Conservation (phyloP, 2,888 invertebrate genomes). For the Sceliomorpha sp. region DNA sequence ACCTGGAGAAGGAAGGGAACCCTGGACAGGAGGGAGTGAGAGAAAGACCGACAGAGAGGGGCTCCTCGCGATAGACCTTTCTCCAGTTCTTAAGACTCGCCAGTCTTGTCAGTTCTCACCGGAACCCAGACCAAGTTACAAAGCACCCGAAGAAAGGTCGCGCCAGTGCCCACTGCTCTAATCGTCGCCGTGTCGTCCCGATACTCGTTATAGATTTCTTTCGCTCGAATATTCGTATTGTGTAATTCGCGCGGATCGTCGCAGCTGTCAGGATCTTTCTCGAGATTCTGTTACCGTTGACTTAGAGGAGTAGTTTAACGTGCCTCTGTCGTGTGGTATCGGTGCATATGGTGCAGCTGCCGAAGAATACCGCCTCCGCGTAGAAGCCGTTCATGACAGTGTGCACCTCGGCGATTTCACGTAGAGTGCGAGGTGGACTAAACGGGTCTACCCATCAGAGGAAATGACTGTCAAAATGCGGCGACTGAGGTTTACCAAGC, state of each 20-base stretch:
- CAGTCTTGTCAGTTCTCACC: slow-evolving; percentile 57
- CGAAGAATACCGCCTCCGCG: slow-evolving; percentile 19
- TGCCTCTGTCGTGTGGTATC: slow-evolving; percentile 14
- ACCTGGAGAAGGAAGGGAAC: slow-evolving; percentile 53
- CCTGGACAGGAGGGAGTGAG: slow-evolving; percentile 51
- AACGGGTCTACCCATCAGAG: slow-evolving; percentile 15
- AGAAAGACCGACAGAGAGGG: slow-evolving; percentile 56
- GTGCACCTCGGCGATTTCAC: slow-evolving; percentile 34
- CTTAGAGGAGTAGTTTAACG: too few relatives aligned
- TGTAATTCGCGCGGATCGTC: too few relatives aligned
- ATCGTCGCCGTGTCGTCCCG: too few relatives aligned
- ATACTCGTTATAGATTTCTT: too few relatives aligned
- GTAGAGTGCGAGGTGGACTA: slow-evolving; percentile 52
- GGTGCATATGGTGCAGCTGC: slow-evolving; percentile 50
- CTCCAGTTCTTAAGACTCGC: slow-evolving; percentile 55
- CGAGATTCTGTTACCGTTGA: slow-evolving; percentile 21
- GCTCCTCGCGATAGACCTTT: slow-evolving; percentile 56
- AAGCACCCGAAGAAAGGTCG: slow-evolving; percentile 55
- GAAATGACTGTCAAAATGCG: slow-evolving; percentile 48
- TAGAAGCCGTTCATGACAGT: slow-evolving; percentile 50
- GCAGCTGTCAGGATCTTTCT: too few relatives aligned
- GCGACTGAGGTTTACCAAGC: slow-evolving; percentile 54
- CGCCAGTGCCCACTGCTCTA: too few relatives aligned
- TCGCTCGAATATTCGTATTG: too few relatives aligned
- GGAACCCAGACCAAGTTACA: slow-evolving; percentile 57